These are phyloP conservation scores for Cisticola juncidis DNA, from an alignment of 2,113 vertebrate genomes.

Conservation along the genomic window DNA sequence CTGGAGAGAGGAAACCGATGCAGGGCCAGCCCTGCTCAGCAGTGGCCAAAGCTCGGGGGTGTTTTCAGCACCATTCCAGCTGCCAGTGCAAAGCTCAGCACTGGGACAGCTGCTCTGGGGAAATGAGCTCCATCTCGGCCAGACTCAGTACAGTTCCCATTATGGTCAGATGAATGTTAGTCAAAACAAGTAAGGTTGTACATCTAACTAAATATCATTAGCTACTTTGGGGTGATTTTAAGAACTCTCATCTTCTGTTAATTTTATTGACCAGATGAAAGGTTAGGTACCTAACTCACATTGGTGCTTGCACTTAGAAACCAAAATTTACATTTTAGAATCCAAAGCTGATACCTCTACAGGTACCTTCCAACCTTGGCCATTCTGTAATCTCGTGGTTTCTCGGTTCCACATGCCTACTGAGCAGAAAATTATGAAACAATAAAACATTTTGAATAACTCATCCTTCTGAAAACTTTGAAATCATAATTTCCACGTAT, in stretches of 20 bases:
- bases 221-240: background rate
- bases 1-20: accelerated
- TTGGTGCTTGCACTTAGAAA: background rate
- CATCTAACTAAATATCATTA: background rate
- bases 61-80: background rate
- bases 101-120: background rate
- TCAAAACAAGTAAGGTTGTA: background rate
- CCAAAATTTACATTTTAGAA: background rate
- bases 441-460: background rate
- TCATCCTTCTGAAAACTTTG: background rate
- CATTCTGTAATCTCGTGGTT: background rate
- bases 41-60: background rate
- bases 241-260: background rate
- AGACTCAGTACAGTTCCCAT: background rate
- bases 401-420: background rate
- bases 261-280: background rate
- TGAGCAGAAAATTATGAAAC: background rate
- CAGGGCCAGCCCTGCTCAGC: background rate
- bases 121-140: background rate
- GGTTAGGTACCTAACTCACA: background rate
- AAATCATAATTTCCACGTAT: background rate
- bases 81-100: background rate
- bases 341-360: background rate
- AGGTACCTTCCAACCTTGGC: background rate
- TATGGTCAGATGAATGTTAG: background rate